A percentile compares a stretch with the other conserved stretches of the same genome.
Evolutionary conservation across 1,140 invertebrate genomes (phyloP).

Genomic region (Aricia agestis): DNA sequence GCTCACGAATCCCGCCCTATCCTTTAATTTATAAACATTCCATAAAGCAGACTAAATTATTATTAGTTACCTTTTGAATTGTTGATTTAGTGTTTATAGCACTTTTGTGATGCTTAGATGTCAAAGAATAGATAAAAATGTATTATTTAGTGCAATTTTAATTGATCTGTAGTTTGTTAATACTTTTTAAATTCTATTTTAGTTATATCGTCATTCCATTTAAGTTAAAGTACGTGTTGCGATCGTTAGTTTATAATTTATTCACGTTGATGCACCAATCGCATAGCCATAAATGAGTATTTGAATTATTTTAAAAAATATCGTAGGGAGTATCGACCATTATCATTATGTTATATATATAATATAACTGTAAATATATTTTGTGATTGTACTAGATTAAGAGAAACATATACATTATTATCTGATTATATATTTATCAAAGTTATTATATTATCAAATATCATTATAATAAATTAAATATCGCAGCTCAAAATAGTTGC

Average conservation of each 20-base stretch:
- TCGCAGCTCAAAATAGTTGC: constrained; percentile 12
- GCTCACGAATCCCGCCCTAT: not conserved
- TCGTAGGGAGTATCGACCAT: not conserved
- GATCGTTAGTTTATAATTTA: constrained; percentile 3
- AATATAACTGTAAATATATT: constrained; percentile 11
- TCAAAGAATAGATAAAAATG: constrained; percentile 39
- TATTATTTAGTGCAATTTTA: constrained; percentile 52
- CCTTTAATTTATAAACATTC: constrained; percentile 17
- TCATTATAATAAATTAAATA: constrained; percentile 1
- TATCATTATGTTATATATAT: constrained; percentile 7
- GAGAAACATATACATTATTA: constrained; percentile 6
- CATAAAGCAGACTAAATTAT: not conserved
- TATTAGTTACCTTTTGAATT: constrained; percentile 17
- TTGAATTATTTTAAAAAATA: not conserved
- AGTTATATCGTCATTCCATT: constrained; percentile 57
- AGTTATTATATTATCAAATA: constrained; percentile 4
- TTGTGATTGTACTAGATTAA: not conserved
- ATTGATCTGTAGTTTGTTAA: constrained; percentile 66
- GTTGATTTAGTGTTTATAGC: constrained; percentile 15
- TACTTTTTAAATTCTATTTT: constrained; percentile 57
- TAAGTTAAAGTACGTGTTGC: constrained; percentile 19
- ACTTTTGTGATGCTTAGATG: constrained; percentile 25
- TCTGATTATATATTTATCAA: constrained; percentile 10
- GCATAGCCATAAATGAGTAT: constrained; percentile 13
- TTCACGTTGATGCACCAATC: not conserved